phyloP scores from a whole-genome alignment of 2,113 vertebrate species.

The Mormyrus lacerda region DNA sequence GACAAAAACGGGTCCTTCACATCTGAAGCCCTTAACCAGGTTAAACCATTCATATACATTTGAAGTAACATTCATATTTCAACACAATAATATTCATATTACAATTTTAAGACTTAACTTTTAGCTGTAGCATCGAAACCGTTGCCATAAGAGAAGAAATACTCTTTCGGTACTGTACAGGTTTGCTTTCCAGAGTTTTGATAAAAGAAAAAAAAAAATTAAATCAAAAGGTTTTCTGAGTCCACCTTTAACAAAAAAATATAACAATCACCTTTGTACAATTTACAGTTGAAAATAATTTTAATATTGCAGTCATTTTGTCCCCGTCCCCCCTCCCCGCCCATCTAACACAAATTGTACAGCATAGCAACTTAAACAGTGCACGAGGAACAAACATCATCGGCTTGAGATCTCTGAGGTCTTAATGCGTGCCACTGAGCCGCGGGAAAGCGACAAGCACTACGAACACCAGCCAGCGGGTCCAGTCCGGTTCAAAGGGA shows the following conservation, averaged over 20 bases:
- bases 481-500: not conserved
- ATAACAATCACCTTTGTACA: conserved; percentile 52
- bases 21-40: conserved; percentile 68
- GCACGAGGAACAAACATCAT: not conserved
- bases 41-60: conserved; percentile 70
- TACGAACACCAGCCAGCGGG: not conserved
- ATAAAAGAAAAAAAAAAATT: conserved; percentile 24
- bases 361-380: conserved; percentile 12
- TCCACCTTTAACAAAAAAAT: conserved; percentile 43
- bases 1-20: conserved; percentile 54
- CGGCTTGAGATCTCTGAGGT: not conserved
- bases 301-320: conserved; percentile 57
- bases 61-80: conserved; percentile 79
- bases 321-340: not conserved
- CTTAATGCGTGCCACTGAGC: not conserved
- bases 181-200: conserved; percentile 52
- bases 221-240: conserved; percentile 34
- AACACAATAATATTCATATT: conserved; percentile 69
- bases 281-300: conserved; percentile 58
- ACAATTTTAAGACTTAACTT: conserved; percentile 62
- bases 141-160: conserved; percentile 52
- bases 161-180: conserved; percentile 64
- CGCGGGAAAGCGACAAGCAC: not conserved
- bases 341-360: not conserved
- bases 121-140: conserved; percentile 63